These are phyloP conservation scores for Melozone crissalis DNA, from an alignment of 2,113 vertebrate species.

Conservation along the genomic window DNA sequence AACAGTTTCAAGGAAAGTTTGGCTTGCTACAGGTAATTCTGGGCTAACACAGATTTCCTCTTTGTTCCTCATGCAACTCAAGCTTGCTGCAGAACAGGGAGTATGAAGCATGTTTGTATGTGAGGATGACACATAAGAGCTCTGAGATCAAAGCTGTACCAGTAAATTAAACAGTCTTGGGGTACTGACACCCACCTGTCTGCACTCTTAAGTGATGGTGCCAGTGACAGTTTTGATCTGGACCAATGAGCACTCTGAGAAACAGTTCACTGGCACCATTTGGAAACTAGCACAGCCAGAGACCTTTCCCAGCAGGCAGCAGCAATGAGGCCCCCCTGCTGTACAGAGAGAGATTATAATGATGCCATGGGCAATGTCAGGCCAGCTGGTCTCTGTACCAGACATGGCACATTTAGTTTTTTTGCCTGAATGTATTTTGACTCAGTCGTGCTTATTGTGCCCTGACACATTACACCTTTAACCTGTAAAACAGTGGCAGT, in stretches of 20 bases:
- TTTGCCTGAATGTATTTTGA: neutral
- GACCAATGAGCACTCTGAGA: neutral
- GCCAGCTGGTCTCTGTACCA: constrained; percentile 15
- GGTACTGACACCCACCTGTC: neutral
- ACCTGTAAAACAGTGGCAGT: neutral
- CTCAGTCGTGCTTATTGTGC: neutral
- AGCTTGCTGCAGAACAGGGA: neutral
- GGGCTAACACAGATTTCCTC: neutral
- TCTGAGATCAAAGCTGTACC: neutral
- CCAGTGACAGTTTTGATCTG: neutral
- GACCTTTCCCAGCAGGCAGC: neutral
- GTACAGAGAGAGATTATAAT: neutral
- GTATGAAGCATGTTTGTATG: neutral
- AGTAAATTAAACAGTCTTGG: neutral
- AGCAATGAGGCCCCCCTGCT: neutral
- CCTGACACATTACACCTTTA: neutral
- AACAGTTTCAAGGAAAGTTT: neutral
- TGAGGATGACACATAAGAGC: neutral
- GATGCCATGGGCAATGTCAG: neutral
- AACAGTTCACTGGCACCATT: neutral
- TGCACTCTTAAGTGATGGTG: neutral
- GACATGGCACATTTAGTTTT: neutral
- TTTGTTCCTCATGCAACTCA: neutral
- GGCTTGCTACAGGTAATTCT: neutral
- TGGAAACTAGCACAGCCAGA: neutral